Percentiles rank a stretch among this genome's conserved stretches.
These are phyloP conservation scores for Coelopa frigida DNA, from an alignment of 1,140 invertebrate genomes.

Conservation along the genomic window DNA sequence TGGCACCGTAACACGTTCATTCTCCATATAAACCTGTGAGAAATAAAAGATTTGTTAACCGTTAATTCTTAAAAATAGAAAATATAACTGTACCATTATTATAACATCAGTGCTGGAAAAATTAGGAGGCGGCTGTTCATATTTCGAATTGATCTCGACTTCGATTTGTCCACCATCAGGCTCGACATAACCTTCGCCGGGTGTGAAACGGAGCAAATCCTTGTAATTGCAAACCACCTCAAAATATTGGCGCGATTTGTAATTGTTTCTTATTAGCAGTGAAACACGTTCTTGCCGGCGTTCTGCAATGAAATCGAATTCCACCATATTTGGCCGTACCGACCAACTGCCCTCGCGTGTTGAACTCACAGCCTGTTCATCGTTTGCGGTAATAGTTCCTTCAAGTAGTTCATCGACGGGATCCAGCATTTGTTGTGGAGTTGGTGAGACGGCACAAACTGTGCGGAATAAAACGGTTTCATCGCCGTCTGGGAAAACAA, in stretches of 20 bases:
- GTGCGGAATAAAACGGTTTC: slow-evolving; percentile 39
- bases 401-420: slow-evolving; percentile 27
- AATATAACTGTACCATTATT: neutral
- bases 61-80: neutral
- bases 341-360: slow-evolving; percentile 24
- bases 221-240: slow-evolving; percentile 27
- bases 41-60: slow-evolving; percentile 5
- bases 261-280: slow-evolving; percentile 25
- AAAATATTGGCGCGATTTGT: slow-evolving; percentile 29
- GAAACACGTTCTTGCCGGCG: neutral
- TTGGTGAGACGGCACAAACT: slow-evolving; percentile 32
- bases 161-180: slow-evolving; percentile 31
- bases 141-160: slow-evolving; percentile 20
- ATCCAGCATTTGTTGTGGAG: slow-evolving; percentile 23
- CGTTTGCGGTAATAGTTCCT: slow-evolving; percentile 19
- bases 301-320: slow-evolving; percentile 15
- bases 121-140: neutral
- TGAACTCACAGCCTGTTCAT: slow-evolving; percentile 11
- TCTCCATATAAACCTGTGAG: slow-evolving; percentile 28
- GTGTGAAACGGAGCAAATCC: slow-evolving; percentile 24
- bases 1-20: slow-evolving; percentile 34
- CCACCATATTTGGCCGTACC: slow-evolving; percentile 19
- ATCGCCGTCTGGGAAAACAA: slow-evolving; percentile 34
- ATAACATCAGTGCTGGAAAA: neutral
- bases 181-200: slow-evolving; percentile 27